Evolutionary conservation across 2,797 vertebrate genomes (phyloP), one percentile per base, ranked within the genome.

Genomic region (Smutsia gigantea): DNA sequence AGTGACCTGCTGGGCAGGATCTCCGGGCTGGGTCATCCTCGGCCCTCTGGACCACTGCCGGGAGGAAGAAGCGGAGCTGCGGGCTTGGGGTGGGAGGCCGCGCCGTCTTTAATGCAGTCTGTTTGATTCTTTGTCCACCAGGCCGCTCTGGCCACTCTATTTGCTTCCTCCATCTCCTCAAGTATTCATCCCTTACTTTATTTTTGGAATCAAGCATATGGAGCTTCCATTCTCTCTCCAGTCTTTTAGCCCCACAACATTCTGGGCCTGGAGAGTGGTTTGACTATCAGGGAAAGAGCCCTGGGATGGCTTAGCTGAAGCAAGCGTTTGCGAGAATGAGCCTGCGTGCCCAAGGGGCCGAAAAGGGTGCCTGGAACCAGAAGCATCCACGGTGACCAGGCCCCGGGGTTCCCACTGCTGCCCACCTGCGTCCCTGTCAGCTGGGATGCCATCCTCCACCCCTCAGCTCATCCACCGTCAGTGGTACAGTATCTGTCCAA

Each of bases 161-260:
- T 74, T 53, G 71, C 84, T 69, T 68, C 63, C 74, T 74, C 57
- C 29, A 34, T 75, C 64, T 85, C 84, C 63, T 84, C 37, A 63
- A 27, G 53, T 10, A 68, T 42, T 63, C 27, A 57, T 78, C 14
- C 51, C 46, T 86, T 49, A 55, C 51, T 90, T 87, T 88, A 91
- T 53, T 89, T 92, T 90, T 64, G 81, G 55, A 78, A 90, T n/a
- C 81, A 81, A 96, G 87, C 53, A 77, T 17, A 85, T 2, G 34
- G 69, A 17, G 61, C 53, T 94, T 79, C 84, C 74, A 92, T 78
- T 79, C 74, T 72, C 57, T 89, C 51, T 82, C 1, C 14, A 69
- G 68, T 51, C 68, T 78, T 92, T 86, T 68, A 91, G 78, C n/a
- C 63, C 69, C 59, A 39, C 77, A 42, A 68, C 17, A 19, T 31